phyloP scores from a whole-genome alignment of 2,113 vertebrate species.

The Halichoerus grypus region DNA sequence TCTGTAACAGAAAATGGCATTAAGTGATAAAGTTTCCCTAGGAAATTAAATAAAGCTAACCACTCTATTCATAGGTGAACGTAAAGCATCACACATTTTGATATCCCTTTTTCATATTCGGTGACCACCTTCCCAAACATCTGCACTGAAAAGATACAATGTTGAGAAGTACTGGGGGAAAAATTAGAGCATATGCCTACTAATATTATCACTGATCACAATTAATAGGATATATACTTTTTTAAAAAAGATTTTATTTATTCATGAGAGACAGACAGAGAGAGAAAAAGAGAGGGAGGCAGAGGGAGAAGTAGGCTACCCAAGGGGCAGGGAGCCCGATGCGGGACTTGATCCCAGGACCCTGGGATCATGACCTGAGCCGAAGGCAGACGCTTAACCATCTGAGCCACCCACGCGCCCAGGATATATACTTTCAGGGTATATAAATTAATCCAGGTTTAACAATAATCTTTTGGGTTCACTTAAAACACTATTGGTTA shows the following conservation, averaged over 20 bases:
- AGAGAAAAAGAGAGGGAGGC: no score
- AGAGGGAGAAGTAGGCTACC: no score
- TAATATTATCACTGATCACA: constrained; percentile 40
- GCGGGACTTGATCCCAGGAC: no score
- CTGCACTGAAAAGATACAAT: constrained; percentile 37
- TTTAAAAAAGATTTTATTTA: no score
- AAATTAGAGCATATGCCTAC: background rate
- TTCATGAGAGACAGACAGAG: no score
- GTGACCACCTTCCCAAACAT: constrained; percentile 29
- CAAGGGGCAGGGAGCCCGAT: no score
- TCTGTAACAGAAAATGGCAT: constrained; percentile 52
- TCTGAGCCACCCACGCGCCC: no score
- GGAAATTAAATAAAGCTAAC: constrained; percentile 58
- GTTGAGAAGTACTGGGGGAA: background rate
- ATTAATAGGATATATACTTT: constrained; percentile 28
- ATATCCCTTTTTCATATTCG: constrained; percentile 40
- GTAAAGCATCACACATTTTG: constrained; percentile 38
- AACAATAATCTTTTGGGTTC: constrained; percentile 53
- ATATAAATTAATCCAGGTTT: constrained; percentile 52
- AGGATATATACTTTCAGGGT: background rate
- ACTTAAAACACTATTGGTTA: constrained; percentile 23
- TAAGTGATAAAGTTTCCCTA: constrained; percentile 51
- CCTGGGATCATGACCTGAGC: no score
- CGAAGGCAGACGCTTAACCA: no score
- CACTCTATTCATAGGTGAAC: constrained; percentile 54